Evolutionary conservation across 2,888 invertebrate genomes (phyloP), one percentile per base, ranked within the genome.

Genomic region (Pocota personata): DNA sequence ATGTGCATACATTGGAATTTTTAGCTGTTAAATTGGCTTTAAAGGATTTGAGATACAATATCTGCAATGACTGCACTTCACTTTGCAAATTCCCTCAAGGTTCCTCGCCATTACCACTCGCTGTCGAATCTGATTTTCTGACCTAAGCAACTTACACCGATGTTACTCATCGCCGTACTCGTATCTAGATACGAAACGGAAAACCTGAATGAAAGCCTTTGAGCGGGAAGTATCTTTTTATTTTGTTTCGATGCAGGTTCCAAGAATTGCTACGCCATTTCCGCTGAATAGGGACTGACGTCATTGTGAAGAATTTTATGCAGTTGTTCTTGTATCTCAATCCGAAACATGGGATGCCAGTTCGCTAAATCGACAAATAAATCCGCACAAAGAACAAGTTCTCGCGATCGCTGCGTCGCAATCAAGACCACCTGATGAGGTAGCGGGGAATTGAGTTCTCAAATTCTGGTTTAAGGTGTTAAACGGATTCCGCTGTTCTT

Each of bases 401-500:
- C 43, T 58, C 19, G 8, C 30, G 66, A 46, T 62, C 10, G 35
- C 46, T 5, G 19, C 8, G 14, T 37, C 55, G 46, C 19, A n/a
- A 62, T 37, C 71, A 50, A 55, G 16, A 40, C 48, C 78, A 84
- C 83, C 79, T 79, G 79, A 79, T 69, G 60, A 30, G 55, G 69
- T 55, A 78, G 40, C 67, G 48, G 73, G 55, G 58, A 75, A 76
- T 80, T 71, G 80, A 80, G 75, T 76, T 80, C 80, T 76, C 64
- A 71, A 80, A 76, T 64, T 80, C 84, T 58, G 80, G 84, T 84
- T 84, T 66, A 43, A 80, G 71, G 80, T 80, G 84, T 75, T 75
- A 84, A 84, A 80, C 48, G 73, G 48, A 55, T 57, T 78, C 60
- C 77, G 43, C 43, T 16, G 24, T 55, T 55, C 46, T 82, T 58